Conservation (phyloP, 2,113 vertebrate genomes). For the Campylomormyrus tamandua region DNA sequence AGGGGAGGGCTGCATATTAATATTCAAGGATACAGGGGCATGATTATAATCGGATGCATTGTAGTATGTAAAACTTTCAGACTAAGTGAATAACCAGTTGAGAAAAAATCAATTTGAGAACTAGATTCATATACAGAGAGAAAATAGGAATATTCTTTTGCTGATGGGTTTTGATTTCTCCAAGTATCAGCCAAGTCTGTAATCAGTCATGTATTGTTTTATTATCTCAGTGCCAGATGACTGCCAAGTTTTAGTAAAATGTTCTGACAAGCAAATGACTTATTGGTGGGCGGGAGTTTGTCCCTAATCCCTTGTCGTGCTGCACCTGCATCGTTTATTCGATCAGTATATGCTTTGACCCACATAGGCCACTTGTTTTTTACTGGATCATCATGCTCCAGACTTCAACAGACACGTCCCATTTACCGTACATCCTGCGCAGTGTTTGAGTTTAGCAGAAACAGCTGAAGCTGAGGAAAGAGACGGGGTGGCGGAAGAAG, state of each 20-base stretch:
- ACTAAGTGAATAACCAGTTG: background rate
- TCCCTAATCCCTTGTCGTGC: background rate
- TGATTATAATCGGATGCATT: background rate
- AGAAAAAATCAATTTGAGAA: background rate
- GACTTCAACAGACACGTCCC: background rate
- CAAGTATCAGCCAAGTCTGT: background rate
- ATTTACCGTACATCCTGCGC: background rate
- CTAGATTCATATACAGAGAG: background rate
- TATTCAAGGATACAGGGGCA: background rate
- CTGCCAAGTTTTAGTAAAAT: background rate
- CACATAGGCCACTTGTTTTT: conserved; percentile 3
- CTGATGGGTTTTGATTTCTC: background rate
- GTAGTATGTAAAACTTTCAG: background rate
- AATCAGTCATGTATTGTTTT: background rate
- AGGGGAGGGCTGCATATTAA: background rate
- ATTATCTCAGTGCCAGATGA: background rate
- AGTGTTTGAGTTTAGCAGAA: background rate
- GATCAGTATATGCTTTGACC: background rate
- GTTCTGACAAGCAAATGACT: background rate
- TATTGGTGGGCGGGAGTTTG: background rate
- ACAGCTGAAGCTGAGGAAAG: background rate
- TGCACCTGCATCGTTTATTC: background rate
- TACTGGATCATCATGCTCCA: background rate
- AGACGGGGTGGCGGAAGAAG: background rate
- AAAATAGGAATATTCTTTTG: background rate